Evolutionary conservation across 2,797 vertebrate genomes (phyloP).

Genomic region (Meda fulgida): DNA sequence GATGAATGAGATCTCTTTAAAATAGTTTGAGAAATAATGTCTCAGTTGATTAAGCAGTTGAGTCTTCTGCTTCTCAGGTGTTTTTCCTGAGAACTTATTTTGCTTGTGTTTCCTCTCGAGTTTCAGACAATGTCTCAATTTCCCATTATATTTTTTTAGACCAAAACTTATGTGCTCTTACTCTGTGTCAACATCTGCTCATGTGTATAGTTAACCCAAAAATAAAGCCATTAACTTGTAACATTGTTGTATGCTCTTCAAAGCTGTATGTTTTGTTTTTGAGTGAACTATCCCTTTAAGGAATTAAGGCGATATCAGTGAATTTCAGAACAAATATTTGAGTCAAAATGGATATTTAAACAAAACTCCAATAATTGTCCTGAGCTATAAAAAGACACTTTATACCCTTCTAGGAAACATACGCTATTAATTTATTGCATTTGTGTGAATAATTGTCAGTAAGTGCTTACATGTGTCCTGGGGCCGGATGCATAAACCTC

Average conservation of each 20-base stretch:
- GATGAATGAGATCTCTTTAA: not conserved
- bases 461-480: conserved; percentile 7
- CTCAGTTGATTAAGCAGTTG: too few species aligned
- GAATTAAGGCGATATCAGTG: not conserved
- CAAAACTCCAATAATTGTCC: not conserved
- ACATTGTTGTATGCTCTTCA: too few species aligned
- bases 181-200: not conserved
- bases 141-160: not conserved
- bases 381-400: not conserved
- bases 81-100: not conserved
- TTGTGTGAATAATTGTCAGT: not conserved
- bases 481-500: too few species aligned
- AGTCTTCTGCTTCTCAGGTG: not conserved
- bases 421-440: not conserved
- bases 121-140: not conserved
- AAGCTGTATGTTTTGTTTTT: not conserved
- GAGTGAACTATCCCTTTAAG: not conserved
- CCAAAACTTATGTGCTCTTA: not conserved
- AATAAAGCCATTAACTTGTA: not conserved
- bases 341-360: not conserved
- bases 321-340: not conserved
- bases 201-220: not conserved
- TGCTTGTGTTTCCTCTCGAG: not conserved
- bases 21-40: too few species aligned
- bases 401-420: not conserved